Evolutionary conservation across 2,113 vertebrate species (phyloP), one percentile per base, ranked within the genome.

Genomic region (Myiopsitta monachus): DNA sequence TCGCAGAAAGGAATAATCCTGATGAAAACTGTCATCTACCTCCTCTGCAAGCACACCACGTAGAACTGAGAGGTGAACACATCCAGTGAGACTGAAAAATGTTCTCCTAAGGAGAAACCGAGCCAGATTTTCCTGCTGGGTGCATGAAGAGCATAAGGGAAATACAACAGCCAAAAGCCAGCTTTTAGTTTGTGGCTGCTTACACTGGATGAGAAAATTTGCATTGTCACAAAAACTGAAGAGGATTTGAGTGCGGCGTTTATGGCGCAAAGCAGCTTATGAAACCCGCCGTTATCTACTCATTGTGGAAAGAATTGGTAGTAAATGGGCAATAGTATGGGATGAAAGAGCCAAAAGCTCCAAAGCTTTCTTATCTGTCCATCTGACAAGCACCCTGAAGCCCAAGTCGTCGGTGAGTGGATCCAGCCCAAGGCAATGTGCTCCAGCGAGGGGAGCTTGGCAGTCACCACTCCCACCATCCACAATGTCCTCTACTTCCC

Each of bases 211-310:
- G 12, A 79, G 69, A 64, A 87, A 41, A 52, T 39, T 4, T 49
- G 78, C 76, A 51, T 72, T 73, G 87, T 94, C 86, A 94, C 61
- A 86, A 81, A 92, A 96, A 92, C 39, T 16, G 87, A 96, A 95
- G 88, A 88, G 86, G 83, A 96, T 93, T 96, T 94, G 74, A 82
- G 63, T 4, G 16, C 0, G 0, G 41, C 67, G 33, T 80, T 92
- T 70, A 69, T 90, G 83, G 86, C 64, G 75, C 86, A 92, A 94
- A 95, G 76, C 94, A 92, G 88, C 94, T 92, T 94, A 94, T 17
- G 64, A 73, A 90, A 64, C 43, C 72, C 11, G 4, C 15, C 21
- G 33, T n/a, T 94, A 67, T 54, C 64, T 44, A 38, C 69, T 10
- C 39, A 6, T 14, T 7, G 19, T 30, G 63, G 11, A 41, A 54